Conservation (phyloP, 2,888 invertebrate genomes). For the Ormia ochracea region DNA sequence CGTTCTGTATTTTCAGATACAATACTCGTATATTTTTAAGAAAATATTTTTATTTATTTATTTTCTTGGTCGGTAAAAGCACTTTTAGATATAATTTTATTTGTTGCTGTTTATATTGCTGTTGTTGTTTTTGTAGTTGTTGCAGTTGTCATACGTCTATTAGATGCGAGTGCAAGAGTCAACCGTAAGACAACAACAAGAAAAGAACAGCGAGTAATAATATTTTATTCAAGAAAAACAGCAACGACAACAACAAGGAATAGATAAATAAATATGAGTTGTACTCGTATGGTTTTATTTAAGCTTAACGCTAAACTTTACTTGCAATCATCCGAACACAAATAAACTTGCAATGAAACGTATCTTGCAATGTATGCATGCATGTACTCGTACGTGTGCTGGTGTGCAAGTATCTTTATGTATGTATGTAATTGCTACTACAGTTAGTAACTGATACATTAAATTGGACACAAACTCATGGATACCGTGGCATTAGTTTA, state of each 20-base stretch:
- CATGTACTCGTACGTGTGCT: neutral
- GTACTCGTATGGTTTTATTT: constrained; percentile 38
- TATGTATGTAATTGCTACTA: constrained; percentile 23
- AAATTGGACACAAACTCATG: neutral
- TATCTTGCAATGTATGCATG: neutral
- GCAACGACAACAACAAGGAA: constrained; percentile 16
- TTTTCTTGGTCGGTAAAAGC: constrained; percentile 40
- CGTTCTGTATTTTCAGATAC: constrained; percentile 34
- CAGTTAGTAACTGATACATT: constrained; percentile 43
- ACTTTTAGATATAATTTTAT: constrained; percentile 39
- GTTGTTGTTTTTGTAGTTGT: constrained; percentile 4
- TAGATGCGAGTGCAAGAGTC: constrained; percentile 14
- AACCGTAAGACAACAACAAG: constrained; percentile 1
- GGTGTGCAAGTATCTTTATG: neutral
- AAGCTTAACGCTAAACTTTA: constrained; percentile 20
- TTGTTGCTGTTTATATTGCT: constrained; percentile 11
- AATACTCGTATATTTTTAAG: neutral
- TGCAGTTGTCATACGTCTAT: constrained; percentile 32
- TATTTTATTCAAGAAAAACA: neutral
- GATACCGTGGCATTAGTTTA: constrained; percentile 11
- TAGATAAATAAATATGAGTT: constrained; percentile 46
- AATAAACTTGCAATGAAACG: neutral
- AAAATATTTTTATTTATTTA: neutral
- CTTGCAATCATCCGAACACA: neutral
- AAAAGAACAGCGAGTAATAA: neutral